Conservation (phyloP, 1,140 invertebrate species). For the Monochamus saltuarius region DNA sequence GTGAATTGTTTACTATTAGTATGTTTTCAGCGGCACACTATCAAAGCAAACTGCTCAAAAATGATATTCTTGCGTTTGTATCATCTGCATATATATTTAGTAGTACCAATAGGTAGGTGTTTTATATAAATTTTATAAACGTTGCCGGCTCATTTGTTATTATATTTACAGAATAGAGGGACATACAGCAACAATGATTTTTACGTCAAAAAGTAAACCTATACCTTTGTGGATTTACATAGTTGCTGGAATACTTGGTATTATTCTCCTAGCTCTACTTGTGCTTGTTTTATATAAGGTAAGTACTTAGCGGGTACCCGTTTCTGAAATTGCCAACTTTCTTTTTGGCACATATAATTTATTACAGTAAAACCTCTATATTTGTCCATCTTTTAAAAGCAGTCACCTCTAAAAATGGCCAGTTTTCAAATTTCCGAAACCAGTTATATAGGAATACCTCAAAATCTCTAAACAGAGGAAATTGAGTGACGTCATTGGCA, state of each 20-base stretch:
- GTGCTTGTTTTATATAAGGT: constrained; percentile 1
- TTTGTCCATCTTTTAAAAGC: too few species aligned
- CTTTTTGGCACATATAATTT: too few species aligned
- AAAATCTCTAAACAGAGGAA: too few species aligned
- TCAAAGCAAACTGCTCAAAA: background rate
- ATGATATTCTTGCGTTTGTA: background rate
- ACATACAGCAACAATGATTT: background rate
- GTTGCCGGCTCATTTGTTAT: background rate
- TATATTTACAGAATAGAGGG: background rate
- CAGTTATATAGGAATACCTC: too few species aligned
- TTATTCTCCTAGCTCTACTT: background rate
- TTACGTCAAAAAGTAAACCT: background rate
- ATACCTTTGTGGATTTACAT: background rate
- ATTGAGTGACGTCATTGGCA: too few species aligned
- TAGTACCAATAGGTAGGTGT: background rate
- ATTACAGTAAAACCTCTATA: too few species aligned
- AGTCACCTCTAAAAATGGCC: too few species aligned
- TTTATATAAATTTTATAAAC: background rate
- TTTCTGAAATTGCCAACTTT: too few species aligned
- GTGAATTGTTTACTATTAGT: too few species aligned
- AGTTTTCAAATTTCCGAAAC: too few species aligned
- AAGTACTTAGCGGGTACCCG: too few species aligned
- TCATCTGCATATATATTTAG: background rate
- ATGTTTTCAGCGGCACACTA: background rate
- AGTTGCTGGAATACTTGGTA: background rate